phyloP scores from a whole-genome alignment of 2,888 invertebrate species.

The Carcina quercana region DNA sequence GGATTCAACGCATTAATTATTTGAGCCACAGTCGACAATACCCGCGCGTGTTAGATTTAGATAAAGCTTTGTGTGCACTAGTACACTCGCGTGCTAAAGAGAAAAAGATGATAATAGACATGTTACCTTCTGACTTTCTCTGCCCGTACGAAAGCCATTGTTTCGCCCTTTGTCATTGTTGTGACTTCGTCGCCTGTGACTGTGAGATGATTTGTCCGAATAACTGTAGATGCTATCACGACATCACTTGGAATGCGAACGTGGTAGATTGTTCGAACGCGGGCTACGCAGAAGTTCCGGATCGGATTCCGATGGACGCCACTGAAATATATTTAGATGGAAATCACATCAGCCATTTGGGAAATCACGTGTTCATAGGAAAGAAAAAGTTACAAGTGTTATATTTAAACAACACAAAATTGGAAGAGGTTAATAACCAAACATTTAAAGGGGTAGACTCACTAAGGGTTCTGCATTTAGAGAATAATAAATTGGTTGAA shows the following conservation, averaged over 20 bases:
- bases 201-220: slow-evolving; percentile 93
- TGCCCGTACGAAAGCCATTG: slow-evolving; percentile 89
- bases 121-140: slow-evolving; percentile 84
- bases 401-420: slow-evolving; percentile 84
- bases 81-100: slow-evolving; percentile 80
- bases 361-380: slow-evolving; percentile 90
- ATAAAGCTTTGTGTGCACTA: slow-evolving; percentile 83
- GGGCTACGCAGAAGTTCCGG: slow-evolving; percentile 81
- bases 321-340: slow-evolving; percentile 92
- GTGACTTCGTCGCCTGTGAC: slow-evolving; percentile 92
- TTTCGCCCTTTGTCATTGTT: slow-evolving; percentile 91
- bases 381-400: slow-evolving; percentile 86
- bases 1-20: slow-evolving; percentile 87
- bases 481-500: slow-evolving; percentile 83
- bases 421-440: slow-evolving; percentile 83
- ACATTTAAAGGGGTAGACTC: slow-evolving; percentile 87
- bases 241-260: slow-evolving; percentile 88
- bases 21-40: slow-evolving; percentile 83
- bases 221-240: slow-evolving; percentile 90
- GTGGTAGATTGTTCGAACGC: slow-evolving; percentile 88
- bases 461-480: slow-evolving; percentile 83
- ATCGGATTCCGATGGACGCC: slow-evolving; percentile 90
- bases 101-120: slow-evolving; percentile 80
- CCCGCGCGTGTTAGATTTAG: slow-evolving; percentile 86
- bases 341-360: slow-evolving; percentile 83